A percentile compares a stretch with the other conserved stretches of the same genome.
Evolutionary conservation across 2,888 invertebrate species (phyloP).

Genomic region (Chorisops tibialis): DNA sequence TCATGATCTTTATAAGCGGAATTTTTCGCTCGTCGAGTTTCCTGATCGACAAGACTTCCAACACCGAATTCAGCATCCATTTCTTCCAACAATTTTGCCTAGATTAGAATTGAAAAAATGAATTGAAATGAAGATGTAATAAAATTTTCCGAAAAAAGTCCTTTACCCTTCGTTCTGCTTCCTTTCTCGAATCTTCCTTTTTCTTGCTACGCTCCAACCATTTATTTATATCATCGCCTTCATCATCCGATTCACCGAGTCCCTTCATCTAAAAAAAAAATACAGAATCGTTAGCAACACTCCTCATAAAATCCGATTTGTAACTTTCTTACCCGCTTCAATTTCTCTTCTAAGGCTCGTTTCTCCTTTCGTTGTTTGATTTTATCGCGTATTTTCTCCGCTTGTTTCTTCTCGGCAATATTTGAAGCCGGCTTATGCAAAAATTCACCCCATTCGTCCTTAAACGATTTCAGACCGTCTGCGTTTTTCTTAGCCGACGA

Average conservation of each 20-base stretch:
- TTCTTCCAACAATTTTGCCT: constrained; percentile 92
- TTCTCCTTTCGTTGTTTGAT: constrained; percentile 76
- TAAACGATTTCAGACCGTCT: constrained; percentile 66
- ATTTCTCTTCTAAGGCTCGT: constrained; percentile 66
- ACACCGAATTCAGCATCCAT: constrained; percentile 94
- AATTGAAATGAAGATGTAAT: not conserved
- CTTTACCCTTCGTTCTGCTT: constrained; percentile 68
- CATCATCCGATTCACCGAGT: constrained; percentile 63
- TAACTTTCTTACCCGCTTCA: constrained; percentile 31
- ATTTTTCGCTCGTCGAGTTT: constrained; percentile 58
- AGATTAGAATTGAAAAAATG: constrained; percentile 33
- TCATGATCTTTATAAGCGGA: constrained; percentile 67
- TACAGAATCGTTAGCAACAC: not conserved
- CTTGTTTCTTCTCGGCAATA: constrained; percentile 66
- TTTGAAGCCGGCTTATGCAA: constrained; percentile 83
- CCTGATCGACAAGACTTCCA: constrained; percentile 77
- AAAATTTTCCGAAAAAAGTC: not conserved
- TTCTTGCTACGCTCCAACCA: constrained; percentile 85
- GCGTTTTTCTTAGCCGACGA: constrained; percentile 52
- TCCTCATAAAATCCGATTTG: not conserved
- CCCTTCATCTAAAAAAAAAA: constrained; percentile 1
- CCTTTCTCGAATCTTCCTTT: constrained; percentile 72
- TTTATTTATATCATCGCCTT: constrained; percentile 67
- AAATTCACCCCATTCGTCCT: constrained; percentile 78
- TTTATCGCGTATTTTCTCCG: constrained; percentile 79